Conservation (phyloP, 2,888 invertebrate species). For the Aspidiotus rigidus region DNA sequence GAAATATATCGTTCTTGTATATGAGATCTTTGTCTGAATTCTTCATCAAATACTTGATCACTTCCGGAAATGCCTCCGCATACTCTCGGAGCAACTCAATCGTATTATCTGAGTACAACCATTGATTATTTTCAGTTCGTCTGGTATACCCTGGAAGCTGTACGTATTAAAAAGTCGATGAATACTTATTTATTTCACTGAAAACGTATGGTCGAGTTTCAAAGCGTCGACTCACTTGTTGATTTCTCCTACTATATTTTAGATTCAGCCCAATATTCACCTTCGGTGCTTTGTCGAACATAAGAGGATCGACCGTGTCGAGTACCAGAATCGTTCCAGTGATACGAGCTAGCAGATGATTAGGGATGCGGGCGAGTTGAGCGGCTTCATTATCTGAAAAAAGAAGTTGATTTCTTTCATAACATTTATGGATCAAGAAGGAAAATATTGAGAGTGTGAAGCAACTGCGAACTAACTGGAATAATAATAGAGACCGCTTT, state of each 20-base stretch:
- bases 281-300: constrained; percentile 43
- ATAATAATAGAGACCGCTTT: not conserved
- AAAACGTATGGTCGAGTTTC: not conserved
- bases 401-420: not conserved
- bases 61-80: constrained; percentile 58
- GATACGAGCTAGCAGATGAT: constrained; percentile 67
- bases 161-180: constrained; percentile 33
- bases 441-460: not conserved
- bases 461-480: not conserved
- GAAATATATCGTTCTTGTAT: constrained; percentile 15
- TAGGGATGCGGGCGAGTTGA: constrained; percentile 55
- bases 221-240: constrained; percentile 50
- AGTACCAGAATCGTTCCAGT: constrained; percentile 68
- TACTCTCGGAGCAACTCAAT: constrained; percentile 62
- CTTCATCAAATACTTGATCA: constrained; percentile 42
- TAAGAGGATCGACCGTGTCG: constrained; percentile 43
- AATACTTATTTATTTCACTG: constrained; percentile 11
- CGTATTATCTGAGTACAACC: constrained; percentile 74
- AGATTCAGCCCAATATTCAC: constrained; percentile 83
- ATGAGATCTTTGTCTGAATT: constrained; percentile 24
- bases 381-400: constrained; percentile 47
- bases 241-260: constrained; percentile 70
- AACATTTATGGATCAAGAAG: too few relatives aligned
- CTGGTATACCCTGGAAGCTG: constrained; percentile 73
- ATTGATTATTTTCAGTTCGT: constrained; percentile 53